These are phyloP conservation scores for Argopecten irradians DNA, from an alignment of 1,140 invertebrate species.

Conservation along the genomic window DNA sequence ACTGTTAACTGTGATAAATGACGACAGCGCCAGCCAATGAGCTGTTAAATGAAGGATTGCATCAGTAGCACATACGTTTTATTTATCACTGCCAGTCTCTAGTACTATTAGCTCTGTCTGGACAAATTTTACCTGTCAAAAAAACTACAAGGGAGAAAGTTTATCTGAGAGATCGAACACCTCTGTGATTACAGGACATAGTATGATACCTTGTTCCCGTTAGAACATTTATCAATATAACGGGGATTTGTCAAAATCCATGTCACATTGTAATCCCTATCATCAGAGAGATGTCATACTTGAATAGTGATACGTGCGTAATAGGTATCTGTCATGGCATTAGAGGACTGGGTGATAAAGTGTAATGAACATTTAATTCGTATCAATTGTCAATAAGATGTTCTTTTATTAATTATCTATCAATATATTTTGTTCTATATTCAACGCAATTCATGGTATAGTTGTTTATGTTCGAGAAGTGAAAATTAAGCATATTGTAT, in stretches of 20 bases:
- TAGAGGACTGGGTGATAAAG: background rate
- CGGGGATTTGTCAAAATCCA: background rate
- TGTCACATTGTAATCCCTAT: background rate
- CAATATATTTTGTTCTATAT: too few relatives aligned
- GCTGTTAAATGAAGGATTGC: constrained; percentile 8
- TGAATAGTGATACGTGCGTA: background rate
- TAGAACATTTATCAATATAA: constrained; percentile 12
- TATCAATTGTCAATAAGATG: background rate
- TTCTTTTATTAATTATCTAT: background rate
- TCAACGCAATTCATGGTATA: too few relatives aligned
- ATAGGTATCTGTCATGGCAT: background rate
- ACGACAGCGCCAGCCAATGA: background rate
- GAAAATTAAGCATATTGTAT: too few relatives aligned
- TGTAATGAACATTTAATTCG: background rate
- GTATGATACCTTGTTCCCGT: background rate
- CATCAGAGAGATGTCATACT: background rate
- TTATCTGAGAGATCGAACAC: constrained; percentile 2
- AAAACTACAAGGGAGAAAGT: background rate
- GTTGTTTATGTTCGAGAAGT: too few relatives aligned
- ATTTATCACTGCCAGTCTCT: background rate
- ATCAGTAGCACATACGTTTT: background rate
- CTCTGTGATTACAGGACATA: background rate
- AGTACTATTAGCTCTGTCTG: background rate
- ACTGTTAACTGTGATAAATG: background rate
- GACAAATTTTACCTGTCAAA: constrained; percentile 1